These are phyloP conservation scores for Chrysochloris asiatica DNA, from an alignment of 2,113 vertebrate genomes.

Conservation along the genomic window DNA sequence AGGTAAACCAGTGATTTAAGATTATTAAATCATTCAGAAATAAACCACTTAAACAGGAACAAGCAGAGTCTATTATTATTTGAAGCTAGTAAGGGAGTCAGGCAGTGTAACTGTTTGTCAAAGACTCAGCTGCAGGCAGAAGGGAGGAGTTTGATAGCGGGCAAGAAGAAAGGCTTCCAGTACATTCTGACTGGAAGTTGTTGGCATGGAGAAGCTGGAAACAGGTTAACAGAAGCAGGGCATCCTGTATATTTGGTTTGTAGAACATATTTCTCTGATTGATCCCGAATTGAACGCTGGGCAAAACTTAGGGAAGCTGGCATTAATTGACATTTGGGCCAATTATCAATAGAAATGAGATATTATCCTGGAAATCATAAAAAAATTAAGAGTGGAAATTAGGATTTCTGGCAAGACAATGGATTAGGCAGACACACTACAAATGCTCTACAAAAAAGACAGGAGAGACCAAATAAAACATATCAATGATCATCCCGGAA, in stretches of 20 bases:
- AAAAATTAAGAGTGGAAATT: conserved; percentile 3
- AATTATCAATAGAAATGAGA: conserved; percentile 16
- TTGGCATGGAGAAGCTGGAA: neutral
- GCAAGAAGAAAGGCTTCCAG: neutral
- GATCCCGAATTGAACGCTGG: neutral
- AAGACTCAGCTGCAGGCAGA: neutral
- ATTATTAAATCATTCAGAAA: neutral
- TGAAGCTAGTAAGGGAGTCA: neutral
- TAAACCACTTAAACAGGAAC: neutral
- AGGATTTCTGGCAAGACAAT: too few species aligned
- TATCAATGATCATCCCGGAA: too few species aligned
- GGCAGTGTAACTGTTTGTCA: neutral
- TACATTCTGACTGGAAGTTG: neutral
- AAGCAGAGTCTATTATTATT: neutral
- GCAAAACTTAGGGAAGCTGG: neutral
- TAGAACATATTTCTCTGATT: neutral
- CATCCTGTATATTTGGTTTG: neutral
- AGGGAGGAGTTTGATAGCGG: neutral
- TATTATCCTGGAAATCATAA: neutral
- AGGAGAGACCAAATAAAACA: too few species aligned
- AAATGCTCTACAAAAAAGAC: too few species aligned
- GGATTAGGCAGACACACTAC: too few species aligned
- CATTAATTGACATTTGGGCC: neutral
- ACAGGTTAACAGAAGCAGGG: neutral
- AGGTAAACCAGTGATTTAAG: neutral